Conservation (phyloP, 2,113 vertebrate species). For the Ceuthmochares aereus region DNA sequence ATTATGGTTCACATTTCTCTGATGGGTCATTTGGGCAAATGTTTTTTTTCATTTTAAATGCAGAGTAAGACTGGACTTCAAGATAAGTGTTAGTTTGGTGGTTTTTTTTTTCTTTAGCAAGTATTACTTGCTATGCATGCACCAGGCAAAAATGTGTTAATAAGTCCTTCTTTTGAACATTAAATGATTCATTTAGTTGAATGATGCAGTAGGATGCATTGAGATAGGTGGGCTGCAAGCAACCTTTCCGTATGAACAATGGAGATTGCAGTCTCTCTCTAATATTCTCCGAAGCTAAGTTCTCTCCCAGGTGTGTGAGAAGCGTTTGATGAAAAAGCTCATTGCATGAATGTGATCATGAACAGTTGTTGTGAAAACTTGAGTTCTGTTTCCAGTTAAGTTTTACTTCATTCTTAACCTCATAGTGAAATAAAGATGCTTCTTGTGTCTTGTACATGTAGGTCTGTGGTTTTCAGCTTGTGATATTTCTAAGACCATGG, state of each 20-base stretch:
- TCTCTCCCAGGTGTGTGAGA: neutral
- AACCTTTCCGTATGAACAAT: neutral
- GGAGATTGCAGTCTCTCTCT: too few species aligned
- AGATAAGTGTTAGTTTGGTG: neutral
- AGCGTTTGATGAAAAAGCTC: neutral
- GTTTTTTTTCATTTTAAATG: neutral
- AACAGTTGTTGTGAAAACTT: neutral
- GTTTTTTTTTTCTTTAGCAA: neutral
- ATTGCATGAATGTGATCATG: neutral
- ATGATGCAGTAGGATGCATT: neutral
- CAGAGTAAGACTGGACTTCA: neutral
- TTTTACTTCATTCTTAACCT: neutral
- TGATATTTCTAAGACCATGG: neutral
- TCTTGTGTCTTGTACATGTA: neutral
- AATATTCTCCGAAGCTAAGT: too few species aligned
- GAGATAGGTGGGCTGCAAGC: neutral
- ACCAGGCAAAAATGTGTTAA: neutral
- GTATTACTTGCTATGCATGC: neutral
- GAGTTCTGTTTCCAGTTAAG: neutral
- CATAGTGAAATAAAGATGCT: neutral
- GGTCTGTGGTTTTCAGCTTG: neutral
- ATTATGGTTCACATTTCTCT: neutral
- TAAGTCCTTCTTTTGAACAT: neutral
- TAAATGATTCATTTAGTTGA: neutral
- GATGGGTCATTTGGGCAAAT: rapidly evolving